Conservation (phyloP, 2,113 vertebrate genomes). For the Paratilapia polleni region DNA sequence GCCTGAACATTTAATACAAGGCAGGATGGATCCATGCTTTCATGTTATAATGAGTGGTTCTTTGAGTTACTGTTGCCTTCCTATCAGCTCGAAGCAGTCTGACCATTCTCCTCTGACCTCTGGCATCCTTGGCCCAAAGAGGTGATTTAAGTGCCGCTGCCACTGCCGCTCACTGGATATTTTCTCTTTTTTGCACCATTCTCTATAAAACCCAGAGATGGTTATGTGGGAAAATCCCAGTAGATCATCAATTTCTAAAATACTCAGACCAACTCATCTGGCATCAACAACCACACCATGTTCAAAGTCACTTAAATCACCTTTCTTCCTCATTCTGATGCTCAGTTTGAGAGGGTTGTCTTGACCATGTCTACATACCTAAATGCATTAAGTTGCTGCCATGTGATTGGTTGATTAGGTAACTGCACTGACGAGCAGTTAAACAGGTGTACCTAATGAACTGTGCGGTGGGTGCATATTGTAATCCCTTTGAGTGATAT, state of each 20-base stretch:
- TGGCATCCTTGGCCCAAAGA: neutral
- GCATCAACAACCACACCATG: too few relatives aligned
- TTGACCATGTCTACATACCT: neutral
- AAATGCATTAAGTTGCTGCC: neutral
- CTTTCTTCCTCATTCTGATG: neutral
- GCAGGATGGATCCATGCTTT: neutral
- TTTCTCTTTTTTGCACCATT: neutral
- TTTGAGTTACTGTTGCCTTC: neutral
- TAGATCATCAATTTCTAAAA: constrained; percentile 3
- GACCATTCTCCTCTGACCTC: neutral
- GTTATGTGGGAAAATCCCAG: neutral
- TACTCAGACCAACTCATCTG: neutral
- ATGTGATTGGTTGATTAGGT: neutral
- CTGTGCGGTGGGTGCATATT: neutral
- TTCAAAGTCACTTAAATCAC: neutral
- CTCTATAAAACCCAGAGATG: neutral
- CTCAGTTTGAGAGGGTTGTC: neutral
- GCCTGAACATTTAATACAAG: neutral
- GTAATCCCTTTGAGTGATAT: neutral
- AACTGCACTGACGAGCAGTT: neutral
- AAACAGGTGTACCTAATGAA: neutral
- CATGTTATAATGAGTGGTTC: neutral
- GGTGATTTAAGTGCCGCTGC: too few relatives aligned
- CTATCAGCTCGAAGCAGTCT: neutral
- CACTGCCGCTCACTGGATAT: neutral